Evolutionary conservation across 2,888 invertebrate genomes (phyloP).

Genomic region (Leptothorax acervorum): DNA sequence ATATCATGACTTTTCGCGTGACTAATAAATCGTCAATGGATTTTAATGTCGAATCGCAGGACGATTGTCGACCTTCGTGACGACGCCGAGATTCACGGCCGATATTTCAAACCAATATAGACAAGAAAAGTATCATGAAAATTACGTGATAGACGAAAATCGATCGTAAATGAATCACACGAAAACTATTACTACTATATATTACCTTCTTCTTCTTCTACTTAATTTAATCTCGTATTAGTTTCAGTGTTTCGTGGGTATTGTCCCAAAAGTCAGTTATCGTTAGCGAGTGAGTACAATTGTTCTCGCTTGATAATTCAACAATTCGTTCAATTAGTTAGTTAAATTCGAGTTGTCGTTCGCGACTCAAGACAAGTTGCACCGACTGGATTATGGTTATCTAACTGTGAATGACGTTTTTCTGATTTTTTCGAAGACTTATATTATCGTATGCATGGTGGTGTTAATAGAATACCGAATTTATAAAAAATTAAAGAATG

Average conservation of each 20-base stretch:
- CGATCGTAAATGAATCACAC: slow-evolving; percentile 8
- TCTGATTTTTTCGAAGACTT: not conserved
- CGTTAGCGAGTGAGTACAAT: slow-evolving; percentile 50
- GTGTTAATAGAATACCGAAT: not conserved
- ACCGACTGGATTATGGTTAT: not conserved
- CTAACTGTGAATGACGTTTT: not conserved
- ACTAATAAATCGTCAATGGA: slow-evolving; percentile 39
- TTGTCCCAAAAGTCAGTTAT: slow-evolving; percentile 48
- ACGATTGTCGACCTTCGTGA: slow-evolving; percentile 36
- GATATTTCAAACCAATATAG: slow-evolving; percentile 8
- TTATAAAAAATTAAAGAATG: not conserved
- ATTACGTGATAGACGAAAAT: slow-evolving; percentile 19
- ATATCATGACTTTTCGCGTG: slow-evolving; percentile 34
- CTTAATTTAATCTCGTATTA: slow-evolving; percentile 54
- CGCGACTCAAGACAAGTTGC: slow-evolving; percentile 26
- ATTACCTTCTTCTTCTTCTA: slow-evolving; percentile 23
- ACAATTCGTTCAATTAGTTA: slow-evolving; percentile 71
- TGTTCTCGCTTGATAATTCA: slow-evolving; percentile 55
- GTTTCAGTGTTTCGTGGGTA: slow-evolving; percentile 46
- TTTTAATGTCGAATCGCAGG: slow-evolving; percentile 33
- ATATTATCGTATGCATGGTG: not conserved
- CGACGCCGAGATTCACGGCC: slow-evolving; percentile 16
- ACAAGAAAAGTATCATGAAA: slow-evolving; percentile 10
- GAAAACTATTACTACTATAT: slow-evolving; percentile 13
- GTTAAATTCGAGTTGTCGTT: slow-evolving; percentile 43